These are phyloP conservation scores for Zaprionus capensis DNA, from an alignment of 1,140 invertebrate species.

Conservation along the genomic window DNA sequence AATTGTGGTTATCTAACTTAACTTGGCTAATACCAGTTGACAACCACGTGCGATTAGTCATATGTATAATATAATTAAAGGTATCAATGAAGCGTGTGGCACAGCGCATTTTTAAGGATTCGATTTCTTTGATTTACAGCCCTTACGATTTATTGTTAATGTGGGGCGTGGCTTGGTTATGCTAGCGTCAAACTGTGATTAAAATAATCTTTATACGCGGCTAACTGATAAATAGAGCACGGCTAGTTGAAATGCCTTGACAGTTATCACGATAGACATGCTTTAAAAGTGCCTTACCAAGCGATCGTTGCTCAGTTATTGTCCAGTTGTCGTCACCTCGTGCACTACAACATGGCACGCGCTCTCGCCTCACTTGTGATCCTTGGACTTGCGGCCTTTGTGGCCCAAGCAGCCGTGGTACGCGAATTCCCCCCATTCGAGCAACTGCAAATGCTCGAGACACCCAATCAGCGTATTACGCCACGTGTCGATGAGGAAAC, in stretches of 20 bases:
- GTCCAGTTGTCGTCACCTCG: slow-evolving; percentile 48
- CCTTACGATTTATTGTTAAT: slow-evolving; percentile 13
- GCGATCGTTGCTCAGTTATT: slow-evolving; percentile 46
- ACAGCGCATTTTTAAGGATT: neutral
- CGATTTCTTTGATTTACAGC: slow-evolving; percentile 20
- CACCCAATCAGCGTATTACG: slow-evolving; percentile 49
- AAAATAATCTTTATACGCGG: slow-evolving; percentile 53
- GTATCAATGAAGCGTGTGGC: neutral
- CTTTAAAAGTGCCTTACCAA: slow-evolving; percentile 57
- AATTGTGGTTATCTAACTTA: slow-evolving; percentile 15
- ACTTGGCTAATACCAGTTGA: slow-evolving; percentile 1
- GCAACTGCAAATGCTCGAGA: slow-evolving; percentile 49
- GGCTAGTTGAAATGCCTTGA: slow-evolving; percentile 3
- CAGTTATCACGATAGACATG: neutral
- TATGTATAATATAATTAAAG: neutral
- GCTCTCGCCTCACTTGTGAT: slow-evolving; percentile 40
- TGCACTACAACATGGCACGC: slow-evolving; percentile 58
- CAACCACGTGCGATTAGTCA: neutral
- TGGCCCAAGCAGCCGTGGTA: slow-evolving; percentile 52
- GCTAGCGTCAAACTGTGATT: slow-evolving; percentile 32
- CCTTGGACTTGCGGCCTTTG: slow-evolving; percentile 44
- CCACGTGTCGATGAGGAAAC: slow-evolving; percentile 50
- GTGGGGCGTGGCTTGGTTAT: neutral
- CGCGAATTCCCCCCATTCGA: slow-evolving; percentile 56
- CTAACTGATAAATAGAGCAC: slow-evolving; percentile 46